Evolutionary conservation across 2,888 invertebrate genomes (phyloP).

Genomic region (Carterocephalus palaemon): DNA sequence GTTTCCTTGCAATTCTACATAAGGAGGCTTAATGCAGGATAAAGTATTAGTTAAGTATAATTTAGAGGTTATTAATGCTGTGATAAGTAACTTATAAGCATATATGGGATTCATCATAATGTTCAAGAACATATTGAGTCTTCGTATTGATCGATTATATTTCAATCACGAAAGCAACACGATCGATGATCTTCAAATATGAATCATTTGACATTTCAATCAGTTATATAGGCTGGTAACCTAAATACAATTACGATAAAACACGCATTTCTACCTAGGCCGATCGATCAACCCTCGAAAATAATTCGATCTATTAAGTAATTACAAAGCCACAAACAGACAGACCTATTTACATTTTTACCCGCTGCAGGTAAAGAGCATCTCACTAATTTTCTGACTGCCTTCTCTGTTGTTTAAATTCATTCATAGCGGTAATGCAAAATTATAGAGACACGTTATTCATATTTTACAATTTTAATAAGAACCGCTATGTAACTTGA

Average conservation of each 20-base stretch:
- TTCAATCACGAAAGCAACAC: conserved; percentile 53
- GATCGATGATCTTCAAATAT: conserved; percentile 17
- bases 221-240: conserved; percentile 43
- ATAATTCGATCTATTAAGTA: conserved; percentile 51
- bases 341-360: too few species aligned
- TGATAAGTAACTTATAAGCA: not conserved
- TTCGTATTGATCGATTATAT: conserved; percentile 42
- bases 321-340: too few species aligned
- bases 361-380: conserved; percentile 20
- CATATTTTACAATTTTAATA: conserved; percentile 18
- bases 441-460: conserved; percentile 15
- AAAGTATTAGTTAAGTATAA: too few species aligned
- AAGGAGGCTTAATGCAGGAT: too few species aligned
- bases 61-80: too few species aligned
- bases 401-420: not conserved
- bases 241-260: conserved; percentile 36
- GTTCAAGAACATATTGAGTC: conserved; percentile 2
- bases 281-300: conserved; percentile 40
- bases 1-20: too few species aligned
- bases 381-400: not conserved
- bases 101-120: not conserved
- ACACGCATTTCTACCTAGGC: conserved; percentile 33
- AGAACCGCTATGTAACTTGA: conserved; percentile 17
- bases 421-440: conserved; percentile 7
- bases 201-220: conserved; percentile 25